These are phyloP conservation scores for Muscidifurax raptorellus DNA, from an alignment of 1,140 invertebrate species.

Conservation along the genomic window DNA sequence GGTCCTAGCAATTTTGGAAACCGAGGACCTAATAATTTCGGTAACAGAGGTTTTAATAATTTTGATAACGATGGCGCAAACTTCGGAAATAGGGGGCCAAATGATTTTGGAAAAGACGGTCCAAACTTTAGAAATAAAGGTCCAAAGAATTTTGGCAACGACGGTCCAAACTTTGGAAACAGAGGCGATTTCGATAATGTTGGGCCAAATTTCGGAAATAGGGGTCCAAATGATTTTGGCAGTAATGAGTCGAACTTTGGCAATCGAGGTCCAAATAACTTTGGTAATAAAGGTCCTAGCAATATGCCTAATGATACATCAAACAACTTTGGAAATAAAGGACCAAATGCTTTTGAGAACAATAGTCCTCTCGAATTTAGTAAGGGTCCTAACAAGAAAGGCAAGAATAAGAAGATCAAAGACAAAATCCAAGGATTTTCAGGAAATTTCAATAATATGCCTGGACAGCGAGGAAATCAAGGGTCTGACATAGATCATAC, in stretches of 20 bases:
- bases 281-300: background rate
- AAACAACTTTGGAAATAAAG: background rate
- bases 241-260: background rate
- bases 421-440: background rate
- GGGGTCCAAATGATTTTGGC: constrained; percentile 7
- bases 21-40: constrained; percentile 22
- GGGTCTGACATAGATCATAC: too few species aligned
- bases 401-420: background rate
- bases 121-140: constrained; percentile 27
- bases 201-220: background rate
- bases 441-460: background rate
- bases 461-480: background rate
- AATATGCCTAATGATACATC: background rate
- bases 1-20: constrained; percentile 8
- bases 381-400: background rate
- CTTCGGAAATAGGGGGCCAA: constrained; percentile 43
- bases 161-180: background rate
- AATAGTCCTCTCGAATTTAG: background rate
- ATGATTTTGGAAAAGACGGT: constrained; percentile 48
- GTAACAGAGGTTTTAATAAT: constrained; percentile 30
- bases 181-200: constrained; percentile 1
- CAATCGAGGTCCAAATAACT: background rate
- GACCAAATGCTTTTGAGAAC: background rate
- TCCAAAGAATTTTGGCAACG: background rate
- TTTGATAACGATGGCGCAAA: constrained; percentile 35